Percentiles rank a stretch among this genome's conserved stretches.
Conservation (phyloP, 2,888 invertebrate species). For the Halictus quadricinctus region DNA sequence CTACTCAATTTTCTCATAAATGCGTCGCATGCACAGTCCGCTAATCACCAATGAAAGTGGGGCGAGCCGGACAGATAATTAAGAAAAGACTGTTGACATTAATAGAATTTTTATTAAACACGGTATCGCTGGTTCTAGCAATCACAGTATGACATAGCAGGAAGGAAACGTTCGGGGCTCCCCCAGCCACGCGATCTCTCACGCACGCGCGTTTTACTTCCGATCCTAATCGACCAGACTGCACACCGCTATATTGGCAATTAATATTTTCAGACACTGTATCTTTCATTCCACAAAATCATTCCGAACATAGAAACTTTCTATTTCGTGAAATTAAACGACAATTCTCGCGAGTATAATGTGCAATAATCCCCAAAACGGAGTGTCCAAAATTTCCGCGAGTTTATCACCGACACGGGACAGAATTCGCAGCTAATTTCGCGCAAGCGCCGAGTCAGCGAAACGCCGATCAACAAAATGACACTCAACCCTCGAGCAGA, state of each 20-base stretch:
- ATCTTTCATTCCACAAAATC: no score
- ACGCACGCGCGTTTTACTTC: neutral
- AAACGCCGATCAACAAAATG: conserved; percentile 1
- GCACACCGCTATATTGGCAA: neutral
- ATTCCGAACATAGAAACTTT: neutral
- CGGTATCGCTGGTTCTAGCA: no score
- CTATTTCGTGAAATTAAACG: neutral
- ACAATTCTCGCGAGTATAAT: neutral
- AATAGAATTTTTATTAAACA: neutral
- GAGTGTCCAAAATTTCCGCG: neutral
- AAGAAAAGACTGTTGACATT: no score
- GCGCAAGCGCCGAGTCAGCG: neutral
- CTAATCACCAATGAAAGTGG: no score
- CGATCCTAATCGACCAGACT: neutral
- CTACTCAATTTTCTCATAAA: no score
- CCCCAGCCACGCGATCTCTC: neutral
- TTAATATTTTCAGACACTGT: no score
- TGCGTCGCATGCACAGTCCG: no score
- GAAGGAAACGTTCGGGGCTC: neutral
- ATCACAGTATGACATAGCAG: no score
- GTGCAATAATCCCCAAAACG: neutral
- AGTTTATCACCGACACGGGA: neutral
- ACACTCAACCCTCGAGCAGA: neutral
- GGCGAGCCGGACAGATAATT: no score
- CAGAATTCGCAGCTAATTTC: neutral